A percentile compares a stretch with the other conserved stretches of the same genome.
Conservation (phyloP, 2,113 vertebrate genomes). For the Monarcha castaneiventris region DNA sequence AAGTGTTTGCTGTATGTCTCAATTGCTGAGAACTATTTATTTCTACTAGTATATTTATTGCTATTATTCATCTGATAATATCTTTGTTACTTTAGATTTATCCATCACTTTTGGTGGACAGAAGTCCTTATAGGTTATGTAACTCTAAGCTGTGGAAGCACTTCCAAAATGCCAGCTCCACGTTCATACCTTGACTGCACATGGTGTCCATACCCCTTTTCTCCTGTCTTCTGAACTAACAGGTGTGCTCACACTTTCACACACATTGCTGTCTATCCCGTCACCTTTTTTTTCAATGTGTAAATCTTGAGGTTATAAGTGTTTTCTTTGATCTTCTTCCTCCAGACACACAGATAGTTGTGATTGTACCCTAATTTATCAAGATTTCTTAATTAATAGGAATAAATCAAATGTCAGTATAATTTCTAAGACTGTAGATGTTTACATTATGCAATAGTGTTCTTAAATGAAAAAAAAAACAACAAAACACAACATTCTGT, state of each 20-base stretch:
- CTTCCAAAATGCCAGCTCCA: neutral
- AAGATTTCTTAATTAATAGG: neutral
- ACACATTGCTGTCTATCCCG: fast-evolving
- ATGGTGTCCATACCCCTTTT: neutral
- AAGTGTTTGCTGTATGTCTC: neutral
- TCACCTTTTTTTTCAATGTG: neutral
- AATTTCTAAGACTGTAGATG: neutral
- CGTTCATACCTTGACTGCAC: neutral
- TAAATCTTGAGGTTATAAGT: neutral
- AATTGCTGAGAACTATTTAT: neutral
- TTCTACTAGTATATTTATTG: neutral
- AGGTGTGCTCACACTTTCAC: neutral
- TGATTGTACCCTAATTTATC: neutral
- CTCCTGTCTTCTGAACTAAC: neutral
- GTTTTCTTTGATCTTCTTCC: neutral
- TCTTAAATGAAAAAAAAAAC: neutral
- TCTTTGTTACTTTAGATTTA: neutral
- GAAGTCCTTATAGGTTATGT: neutral
- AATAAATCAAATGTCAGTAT: neutral
- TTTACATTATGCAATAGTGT: neutral
- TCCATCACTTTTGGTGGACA: neutral
- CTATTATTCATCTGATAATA: neutral
- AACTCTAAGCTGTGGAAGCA: neutral
- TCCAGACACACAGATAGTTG: neutral
- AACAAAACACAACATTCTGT: neutral